Base-by-base conservation (phyloP, 2,888 invertebrate genomes). In the Mesoligia furuncula region DNA sequence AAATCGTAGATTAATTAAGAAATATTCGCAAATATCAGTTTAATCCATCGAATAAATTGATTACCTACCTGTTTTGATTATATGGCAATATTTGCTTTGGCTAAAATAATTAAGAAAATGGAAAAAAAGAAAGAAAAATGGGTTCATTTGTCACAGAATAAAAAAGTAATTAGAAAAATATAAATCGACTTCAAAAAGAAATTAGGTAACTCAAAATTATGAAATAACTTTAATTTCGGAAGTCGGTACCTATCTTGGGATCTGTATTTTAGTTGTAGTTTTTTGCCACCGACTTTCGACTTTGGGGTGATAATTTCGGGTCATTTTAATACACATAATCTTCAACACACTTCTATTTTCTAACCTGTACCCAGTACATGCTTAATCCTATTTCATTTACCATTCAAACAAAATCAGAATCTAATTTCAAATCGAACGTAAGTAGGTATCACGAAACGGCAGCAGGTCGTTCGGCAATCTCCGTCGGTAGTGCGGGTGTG, bases 401-500 rank as follows among this genome's bases (percentile, higher is more conserved):
- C 59, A 71, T 64, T 54, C 17, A 54, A 61, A 31, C n/a, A 36
- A 42, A 36, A 69, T 31, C 64, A 70, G 77, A 77, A 78, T 80
- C 72, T 77, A 74, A 81, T 79, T 86, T 77, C 57, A 84, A 88
- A 84, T 77, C 65, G 48, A 66, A 69, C 59, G 36, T 45, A 31
- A 78, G 54, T 81, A 74, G 68, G 76, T 76, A 76, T 80, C 83
- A 82, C 77, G 79, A 86, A 75, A 74, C 75, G 54, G 84, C 85
- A 76, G 80, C 86, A 83, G 66, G 85, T 77, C 83, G 81, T 72
- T 87, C 85, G 84, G 75, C 86, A 85, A 90, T 89, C 93, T 90
- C 83, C 85, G 91, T 88, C 93, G 90, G 94, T 92, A 93, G 94
- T 93, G 90, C 90, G 93, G 94, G 94, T 91, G 94, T 93, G 94